A percentile compares a stretch with the other conserved stretches of the same genome.
phyloP scores from a whole-genome alignment of 2,113 vertebrate genomes.

The Nipponia nippon region DNA sequence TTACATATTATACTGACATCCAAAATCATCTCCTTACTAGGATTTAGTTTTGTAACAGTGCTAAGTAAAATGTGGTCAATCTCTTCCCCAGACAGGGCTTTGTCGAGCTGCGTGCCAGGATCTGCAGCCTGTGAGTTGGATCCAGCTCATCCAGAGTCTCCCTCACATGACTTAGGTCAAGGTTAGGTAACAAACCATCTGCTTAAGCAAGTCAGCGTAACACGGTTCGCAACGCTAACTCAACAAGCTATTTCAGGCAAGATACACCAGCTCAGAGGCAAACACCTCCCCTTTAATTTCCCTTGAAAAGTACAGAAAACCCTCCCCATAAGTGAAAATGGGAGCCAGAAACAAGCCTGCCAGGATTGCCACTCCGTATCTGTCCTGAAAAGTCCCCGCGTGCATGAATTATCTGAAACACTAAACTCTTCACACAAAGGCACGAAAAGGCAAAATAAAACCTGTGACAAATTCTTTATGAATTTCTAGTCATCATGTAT shows the following conservation, averaged over 20 bases:
- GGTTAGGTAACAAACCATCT: slow-evolving; percentile 1
- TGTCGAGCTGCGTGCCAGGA: rapidly evolving
- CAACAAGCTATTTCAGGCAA: background rate
- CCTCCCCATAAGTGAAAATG: rapidly evolving
- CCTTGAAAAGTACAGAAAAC: background rate
- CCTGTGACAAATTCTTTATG: background rate
- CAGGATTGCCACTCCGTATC: rapidly evolving
- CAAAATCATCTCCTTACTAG: background rate
- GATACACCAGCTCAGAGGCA: background rate
- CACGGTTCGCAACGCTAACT: rapidly evolving
- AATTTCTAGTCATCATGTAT: background rate
- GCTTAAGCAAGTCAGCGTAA: background rate
- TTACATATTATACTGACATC: background rate
- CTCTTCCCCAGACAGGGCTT: background rate
- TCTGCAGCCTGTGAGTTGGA: background rate
- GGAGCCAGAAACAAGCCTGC: background rate
- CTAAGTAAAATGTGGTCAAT: background rate
- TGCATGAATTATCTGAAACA: background rate
- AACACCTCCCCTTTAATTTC: background rate
- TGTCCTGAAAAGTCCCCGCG: background rate
- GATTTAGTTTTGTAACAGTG: background rate
- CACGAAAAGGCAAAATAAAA: background rate
- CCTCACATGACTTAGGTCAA: background rate
- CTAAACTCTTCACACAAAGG: background rate
- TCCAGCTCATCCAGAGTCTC: background rate